A percentile compares a stretch with the other conserved stretches of the same genome.
These are phyloP conservation scores for Crambe crambe DNA, from an alignment of 37 sponge, comb jelly and placozoan genomes.

Conservation along the genomic window DNA sequence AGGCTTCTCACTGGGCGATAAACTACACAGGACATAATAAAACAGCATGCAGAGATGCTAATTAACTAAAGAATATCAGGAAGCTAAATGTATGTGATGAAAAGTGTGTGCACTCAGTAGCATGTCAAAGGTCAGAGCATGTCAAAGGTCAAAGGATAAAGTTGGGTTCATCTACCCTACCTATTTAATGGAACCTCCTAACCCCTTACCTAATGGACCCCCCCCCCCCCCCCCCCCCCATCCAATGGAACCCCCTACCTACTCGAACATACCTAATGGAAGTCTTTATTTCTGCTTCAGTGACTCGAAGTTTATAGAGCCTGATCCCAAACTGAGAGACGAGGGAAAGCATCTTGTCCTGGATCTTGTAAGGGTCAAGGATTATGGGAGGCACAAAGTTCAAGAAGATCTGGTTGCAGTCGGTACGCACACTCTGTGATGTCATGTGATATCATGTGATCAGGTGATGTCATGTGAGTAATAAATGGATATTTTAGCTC, in stretches of 20 bases:
- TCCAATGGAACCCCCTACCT: neutral
- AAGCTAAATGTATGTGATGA: neutral
- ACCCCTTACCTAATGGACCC: neutral
- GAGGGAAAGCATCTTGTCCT: constrained; percentile 74
- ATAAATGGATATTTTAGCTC: too few species aligned
- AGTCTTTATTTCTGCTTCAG: constrained; percentile 95
- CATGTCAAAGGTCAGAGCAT: neutral
- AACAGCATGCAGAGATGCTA: neutral
- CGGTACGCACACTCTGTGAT: constrained; percentile 64
- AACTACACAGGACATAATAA: constrained; percentile 31
- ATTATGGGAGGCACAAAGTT: constrained; percentile 95
- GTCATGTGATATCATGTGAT: neutral
- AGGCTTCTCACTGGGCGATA: constrained; percentile 26
- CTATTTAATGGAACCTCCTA: neutral
- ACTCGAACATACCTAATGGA: constrained; percentile 50
- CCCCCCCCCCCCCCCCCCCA: neutral
- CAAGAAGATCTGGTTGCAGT: constrained; percentile 98
- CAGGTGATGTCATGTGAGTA: neutral
- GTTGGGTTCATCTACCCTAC: too few species aligned
- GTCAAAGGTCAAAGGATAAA: neutral
- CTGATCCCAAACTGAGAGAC: constrained; percentile 82
- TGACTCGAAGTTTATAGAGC: constrained; percentile 84
- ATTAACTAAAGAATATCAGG: neutral
- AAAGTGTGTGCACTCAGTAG: neutral
- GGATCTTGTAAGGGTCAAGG: constrained; percentile 86